Percentiles rank a stretch among this genome's conserved stretches.
These are phyloP conservation scores for Odontocolon sp. DNA, from an alignment of 2,888 invertebrate genomes.

Conservation along the genomic window DNA sequence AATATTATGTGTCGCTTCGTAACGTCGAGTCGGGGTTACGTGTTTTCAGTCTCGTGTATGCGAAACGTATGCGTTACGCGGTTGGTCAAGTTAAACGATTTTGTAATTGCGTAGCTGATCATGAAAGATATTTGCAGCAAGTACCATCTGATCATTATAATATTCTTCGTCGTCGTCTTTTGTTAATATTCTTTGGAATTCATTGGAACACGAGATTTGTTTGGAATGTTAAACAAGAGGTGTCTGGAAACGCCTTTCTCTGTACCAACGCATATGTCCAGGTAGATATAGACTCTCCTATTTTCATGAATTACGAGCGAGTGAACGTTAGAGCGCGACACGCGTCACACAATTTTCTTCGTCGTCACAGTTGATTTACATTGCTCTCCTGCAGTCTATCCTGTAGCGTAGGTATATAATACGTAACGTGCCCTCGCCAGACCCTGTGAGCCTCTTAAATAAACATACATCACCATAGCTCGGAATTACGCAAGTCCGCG, in stretches of 20 bases:
- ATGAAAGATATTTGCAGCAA: not conserved
- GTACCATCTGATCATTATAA: not conserved
- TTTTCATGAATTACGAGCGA: conserved; percentile 46
- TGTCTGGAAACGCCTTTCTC: not conserved
- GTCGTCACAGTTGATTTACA: conserved; percentile 47
- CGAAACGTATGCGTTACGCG: not conserved
- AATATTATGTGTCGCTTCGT: conserved; percentile 7
- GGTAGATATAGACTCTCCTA: conserved; percentile 7
- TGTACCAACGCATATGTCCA: not conserved
- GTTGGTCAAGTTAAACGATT: not conserved
- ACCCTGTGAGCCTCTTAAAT: conserved; percentile 36
- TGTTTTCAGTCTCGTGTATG: not conserved
- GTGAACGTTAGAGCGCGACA: conserved; percentile 12
- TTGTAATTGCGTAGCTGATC: not conserved
- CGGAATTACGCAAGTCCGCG: conserved; percentile 43
- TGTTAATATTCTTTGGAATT: not conserved
- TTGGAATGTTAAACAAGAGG: too few species aligned
- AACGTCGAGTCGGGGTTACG: not conserved
- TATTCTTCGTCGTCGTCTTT: not conserved
- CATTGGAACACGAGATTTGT: not conserved
- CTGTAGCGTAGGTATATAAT: not conserved
- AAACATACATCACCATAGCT: conserved; percentile 55
- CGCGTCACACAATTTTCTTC: conserved; percentile 49
- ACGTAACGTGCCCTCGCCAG: not conserved
- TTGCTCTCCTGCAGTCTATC: not conserved